phyloP scores from a whole-genome alignment of 2,888 invertebrate species.

The Celastrina argiolus region DNA sequence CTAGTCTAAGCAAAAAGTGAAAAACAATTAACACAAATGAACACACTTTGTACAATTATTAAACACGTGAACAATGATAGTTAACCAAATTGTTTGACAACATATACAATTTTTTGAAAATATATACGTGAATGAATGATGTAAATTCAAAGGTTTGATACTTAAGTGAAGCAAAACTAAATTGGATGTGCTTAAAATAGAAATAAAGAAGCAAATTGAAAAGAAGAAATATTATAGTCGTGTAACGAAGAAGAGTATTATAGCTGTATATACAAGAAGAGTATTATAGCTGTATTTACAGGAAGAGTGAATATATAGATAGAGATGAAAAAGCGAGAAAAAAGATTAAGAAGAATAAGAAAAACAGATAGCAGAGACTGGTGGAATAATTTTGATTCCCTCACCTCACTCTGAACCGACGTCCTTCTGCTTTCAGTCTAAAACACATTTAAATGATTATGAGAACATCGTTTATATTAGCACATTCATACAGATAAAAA shows the following conservation, averaged over 20 bases:
- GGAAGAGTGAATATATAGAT: not conserved
- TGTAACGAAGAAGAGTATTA: not conserved
- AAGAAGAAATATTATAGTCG: not conserved
- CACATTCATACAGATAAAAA: not conserved
- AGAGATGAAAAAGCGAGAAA: not conserved
- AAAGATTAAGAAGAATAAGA: slow-evolving; percentile 1
- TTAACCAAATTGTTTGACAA: not conserved
- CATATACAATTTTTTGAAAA: not conserved
- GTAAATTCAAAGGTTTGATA: not conserved
- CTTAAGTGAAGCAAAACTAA: not conserved
- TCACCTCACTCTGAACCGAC: slow-evolving; percentile 60
- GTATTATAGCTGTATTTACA: not conserved
- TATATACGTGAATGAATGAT: not conserved
- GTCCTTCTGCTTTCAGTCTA: slow-evolving; percentile 67
- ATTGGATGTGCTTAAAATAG: not conserved
- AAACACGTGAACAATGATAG: slow-evolving; percentile 8
- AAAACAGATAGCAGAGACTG: not conserved
- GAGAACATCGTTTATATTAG: slow-evolving; percentile 10
- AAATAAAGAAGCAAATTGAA: not conserved
- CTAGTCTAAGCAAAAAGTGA: slow-evolving; percentile 19
- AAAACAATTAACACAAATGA: slow-evolving; percentile 19
- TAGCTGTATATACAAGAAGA: not conserved
- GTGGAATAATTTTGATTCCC: slow-evolving; percentile 1
- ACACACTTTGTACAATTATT: slow-evolving; percentile 15
- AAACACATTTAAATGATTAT: slow-evolving; percentile 21